Percentiles rank a stretch among this genome's conserved stretches.
phyloP scores from a whole-genome alignment of 1,140 invertebrate species.

The Physella acuta region DNA sequence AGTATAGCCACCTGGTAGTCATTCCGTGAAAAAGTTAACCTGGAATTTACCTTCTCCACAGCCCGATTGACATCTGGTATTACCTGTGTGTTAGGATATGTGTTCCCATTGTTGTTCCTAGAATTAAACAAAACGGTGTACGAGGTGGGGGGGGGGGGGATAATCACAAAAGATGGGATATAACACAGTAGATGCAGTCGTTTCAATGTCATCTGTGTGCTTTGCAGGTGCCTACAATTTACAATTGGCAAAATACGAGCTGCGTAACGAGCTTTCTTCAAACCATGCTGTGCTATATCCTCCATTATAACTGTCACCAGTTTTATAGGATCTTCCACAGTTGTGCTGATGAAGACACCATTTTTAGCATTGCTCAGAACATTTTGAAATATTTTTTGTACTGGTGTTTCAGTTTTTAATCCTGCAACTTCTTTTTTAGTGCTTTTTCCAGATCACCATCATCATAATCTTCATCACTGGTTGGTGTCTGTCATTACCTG shows the following conservation, averaged over 20 bases:
- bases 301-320: slow-evolving; percentile 73
- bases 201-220: slow-evolving; percentile 74
- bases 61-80: slow-evolving; percentile 38
- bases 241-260: slow-evolving; percentile 79
- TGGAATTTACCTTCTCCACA: slow-evolving; percentile 41
- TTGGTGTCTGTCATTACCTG: too few relatives aligned
- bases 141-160: slow-evolving; percentile 69
- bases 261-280: slow-evolving; percentile 79
- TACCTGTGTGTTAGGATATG: slow-evolving; percentile 64
- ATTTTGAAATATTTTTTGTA: slow-evolving; percentile 59
- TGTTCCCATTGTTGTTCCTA: slow-evolving; percentile 73
- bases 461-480: slow-evolving; percentile 33
- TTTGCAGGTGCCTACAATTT: slow-evolving; percentile 76
- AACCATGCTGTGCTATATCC: slow-evolving; percentile 75
- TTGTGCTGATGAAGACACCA: slow-evolving; percentile 80
- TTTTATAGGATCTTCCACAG: slow-evolving; percentile 71
- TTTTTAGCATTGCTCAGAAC: slow-evolving; percentile 79
- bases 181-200: too few relatives aligned
- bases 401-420: slow-evolving; percentile 61
- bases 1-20: slow-evolving; percentile 51
- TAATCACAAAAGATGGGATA: too few relatives aligned
- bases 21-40: slow-evolving; percentile 41
- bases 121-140: slow-evolving; percentile 80
- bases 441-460: slow-evolving; percentile 55
- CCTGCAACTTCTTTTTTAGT: slow-evolving; percentile 45